Evolutionary conservation across 92 coral and sea anemone genomes (phyloP), one percentile per base, ranked within the genome.

Genomic region (Siderastrea siderea): DNA sequence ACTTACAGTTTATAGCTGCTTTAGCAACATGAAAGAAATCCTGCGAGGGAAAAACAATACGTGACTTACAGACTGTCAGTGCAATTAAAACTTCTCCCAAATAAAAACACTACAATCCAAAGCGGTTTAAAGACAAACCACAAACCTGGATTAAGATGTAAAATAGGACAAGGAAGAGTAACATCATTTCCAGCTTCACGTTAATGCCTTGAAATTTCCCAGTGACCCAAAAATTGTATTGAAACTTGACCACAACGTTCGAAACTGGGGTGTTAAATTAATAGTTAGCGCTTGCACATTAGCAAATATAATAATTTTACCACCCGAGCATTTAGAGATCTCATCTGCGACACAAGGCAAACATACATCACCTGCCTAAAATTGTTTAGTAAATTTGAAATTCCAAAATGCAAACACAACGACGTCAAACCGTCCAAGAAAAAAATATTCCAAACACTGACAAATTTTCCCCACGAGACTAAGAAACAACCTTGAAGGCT

Each of bases 311-410:
- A 72, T 83, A 83, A 66, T 63, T 83, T 83, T 71, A 47, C 71
- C 79, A 62, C 79, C 79, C 87, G 86, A 73, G 68, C 61, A 62
- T 49, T 58, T 72, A 73, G 80, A 61, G 70, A 72, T 72, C 48
- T 72, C 69, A 12, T 17, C 49, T 10, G 70, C 72, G 83, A 69
- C 82, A 68, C 60, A 83, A 74, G 61, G 66, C 50, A 81, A 88
- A 81, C 38, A 64, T 1, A 52, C 11, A 66, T 77, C 92, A 89
- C 93, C 93, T 89, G 93, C 84, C 68, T 45, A 58, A 71, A 74
- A 79, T 58, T 74, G 57, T 80, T 87, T 87, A 88, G 91, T 87
- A 81, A 87, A 91, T 87, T 86, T 77, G 49, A 63, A 83, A 87
- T 75, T 75, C 4, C 51, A 55, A 62, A 80, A 68, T 72, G 70